Base-by-base conservation (phyloP, 2,113 vertebrate genomes). In the Glaucomys volans region DNA sequence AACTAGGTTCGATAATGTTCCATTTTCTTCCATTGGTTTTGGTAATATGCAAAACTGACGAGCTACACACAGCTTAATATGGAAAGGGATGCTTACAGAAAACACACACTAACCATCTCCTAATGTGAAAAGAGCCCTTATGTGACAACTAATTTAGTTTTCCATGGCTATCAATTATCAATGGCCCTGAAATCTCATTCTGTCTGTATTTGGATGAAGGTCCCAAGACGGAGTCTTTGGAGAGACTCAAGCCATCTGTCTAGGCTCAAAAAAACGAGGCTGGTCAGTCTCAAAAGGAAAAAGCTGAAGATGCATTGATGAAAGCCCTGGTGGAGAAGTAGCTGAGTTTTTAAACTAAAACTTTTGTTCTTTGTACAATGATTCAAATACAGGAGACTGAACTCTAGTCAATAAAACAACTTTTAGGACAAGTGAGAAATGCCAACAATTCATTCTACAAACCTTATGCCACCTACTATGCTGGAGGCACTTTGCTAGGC, bases 161-260 rank as follows among this genome's bases (percentile, higher is more conserved):
- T 88, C 66, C 71, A 74, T 47, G 64, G 40, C 52, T 97, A 96
- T 95, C 74, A 93, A 64, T 94, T 76, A 80, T 95, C 86, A 93
- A 57, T 77, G 28, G 64, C 89, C 62, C 92, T 97, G 74, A 97
- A 93, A 96, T 95, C 57, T 83, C 74, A 95, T 96, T 97, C 74
- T 96, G 91, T 81, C 64, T 93, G 42, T 67, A 72, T 96, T 95
- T 88, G 93, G 79, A 93, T 42, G 59, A 94, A 84, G 35, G 44
- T 47, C 77, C 44, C 57, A 72, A 87, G 52, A 94, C 13, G 83
- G 81, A 62, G 71, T 54, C 62, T 81, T 71, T 54, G 82, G 72
- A 94, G 87, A 83, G 57, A 62, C 37, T 72, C 42, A 91, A 94
- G 90, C 82, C 94, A 97, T 95, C 94, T 96, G 91, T 74, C 82